Conservation (phyloP, 2,113 vertebrate genomes). For the Semnornis frantzii region DNA sequence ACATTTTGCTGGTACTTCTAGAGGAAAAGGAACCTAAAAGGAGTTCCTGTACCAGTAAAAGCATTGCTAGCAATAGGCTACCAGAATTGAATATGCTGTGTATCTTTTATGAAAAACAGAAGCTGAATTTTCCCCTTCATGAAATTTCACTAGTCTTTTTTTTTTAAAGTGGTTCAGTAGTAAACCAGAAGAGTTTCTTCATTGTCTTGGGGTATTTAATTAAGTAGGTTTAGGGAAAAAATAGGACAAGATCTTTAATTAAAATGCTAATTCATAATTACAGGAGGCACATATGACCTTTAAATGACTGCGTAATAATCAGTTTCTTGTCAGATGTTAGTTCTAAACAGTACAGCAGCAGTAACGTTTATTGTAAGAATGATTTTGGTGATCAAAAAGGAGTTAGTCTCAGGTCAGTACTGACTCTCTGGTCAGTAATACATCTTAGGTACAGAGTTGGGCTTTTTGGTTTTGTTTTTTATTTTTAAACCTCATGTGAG, state of each 20-base stretch:
- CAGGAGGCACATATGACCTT: neutral
- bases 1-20: neutral
- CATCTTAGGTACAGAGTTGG: neutral
- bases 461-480: too few relatives aligned
- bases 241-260: conserved; percentile 13
- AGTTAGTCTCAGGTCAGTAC: neutral
- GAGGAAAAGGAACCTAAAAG: neutral
- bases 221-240: neutral
- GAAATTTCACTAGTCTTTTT: neutral
- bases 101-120: neutral
- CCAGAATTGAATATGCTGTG: neutral
- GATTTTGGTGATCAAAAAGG: neutral
- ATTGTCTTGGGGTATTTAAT: neutral
- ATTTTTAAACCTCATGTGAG: neutral
- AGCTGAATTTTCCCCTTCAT: neutral
- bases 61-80: neutral
- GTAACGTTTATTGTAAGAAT: neutral
- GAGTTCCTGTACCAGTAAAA: neutral
- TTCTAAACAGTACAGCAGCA: neutral
- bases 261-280: conserved; percentile 42
- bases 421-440: neutral
- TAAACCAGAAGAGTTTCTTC: neutral
- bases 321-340: neutral
- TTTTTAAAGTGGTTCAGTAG: neutral
- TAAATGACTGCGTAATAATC: neutral